Percentiles rank a stretch among this genome's conserved stretches.
Evolutionary conservation across 2,888 invertebrate species (phyloP).

Genomic region (Volucella zonaria): DNA sequence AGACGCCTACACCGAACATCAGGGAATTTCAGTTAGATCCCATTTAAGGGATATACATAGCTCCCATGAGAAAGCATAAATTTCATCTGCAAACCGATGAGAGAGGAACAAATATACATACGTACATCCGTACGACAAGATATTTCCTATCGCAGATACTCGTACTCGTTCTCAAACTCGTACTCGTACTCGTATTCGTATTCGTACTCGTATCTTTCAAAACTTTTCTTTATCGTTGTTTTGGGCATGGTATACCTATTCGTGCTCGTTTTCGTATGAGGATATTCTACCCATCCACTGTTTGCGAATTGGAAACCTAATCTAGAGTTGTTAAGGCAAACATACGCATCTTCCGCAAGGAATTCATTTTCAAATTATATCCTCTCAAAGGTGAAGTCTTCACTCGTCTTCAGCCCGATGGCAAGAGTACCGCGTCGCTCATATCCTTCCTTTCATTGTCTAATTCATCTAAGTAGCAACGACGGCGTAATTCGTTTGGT

Average conservation of each 20-base stretch:
- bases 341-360: conserved; percentile 45
- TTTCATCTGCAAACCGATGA: conserved; percentile 33
- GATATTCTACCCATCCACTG: not conserved
- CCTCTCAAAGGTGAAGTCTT: conserved; percentile 34
- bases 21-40: conserved; percentile 14
- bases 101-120: not conserved
- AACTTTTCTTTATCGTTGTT: too few species aligned
- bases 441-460: conserved; percentile 28
- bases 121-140: not conserved
- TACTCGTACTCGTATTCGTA: not conserved
- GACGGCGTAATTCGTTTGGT: conserved; percentile 51
- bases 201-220: too few species aligned
- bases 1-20: conserved; percentile 10
- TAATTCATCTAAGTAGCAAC: conserved; percentile 58
- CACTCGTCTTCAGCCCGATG: not conserved
- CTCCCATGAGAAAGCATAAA: conserved; percentile 51
- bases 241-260: not conserved
- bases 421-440: not conserved
- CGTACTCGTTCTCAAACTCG: not conserved
- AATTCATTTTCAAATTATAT: conserved; percentile 58
- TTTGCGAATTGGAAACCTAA: conserved; percentile 54
- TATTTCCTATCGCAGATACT: conserved; percentile 3
- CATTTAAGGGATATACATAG: conserved; percentile 37
- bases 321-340: conserved; percentile 52
- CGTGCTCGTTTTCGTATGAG: not conserved